Conservation (phyloP, 2,113 vertebrate genomes). For the Melanerpes aurifrons region DNA sequence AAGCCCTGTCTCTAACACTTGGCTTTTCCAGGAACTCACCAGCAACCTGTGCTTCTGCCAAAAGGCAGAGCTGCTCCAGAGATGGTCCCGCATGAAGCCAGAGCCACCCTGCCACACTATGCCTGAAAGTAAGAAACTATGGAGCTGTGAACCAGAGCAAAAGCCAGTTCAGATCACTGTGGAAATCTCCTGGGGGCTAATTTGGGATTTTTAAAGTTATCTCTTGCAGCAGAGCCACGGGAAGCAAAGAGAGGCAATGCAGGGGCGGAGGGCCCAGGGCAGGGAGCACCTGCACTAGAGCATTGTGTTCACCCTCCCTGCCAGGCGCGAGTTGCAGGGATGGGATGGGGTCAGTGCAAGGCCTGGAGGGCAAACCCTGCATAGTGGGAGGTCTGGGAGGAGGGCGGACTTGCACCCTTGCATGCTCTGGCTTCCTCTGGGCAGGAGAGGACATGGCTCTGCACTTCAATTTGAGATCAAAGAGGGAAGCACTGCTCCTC, state of each 20-base stretch:
- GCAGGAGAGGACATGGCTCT: slow-evolving; percentile 1
- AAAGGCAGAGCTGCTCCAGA: not conserved
- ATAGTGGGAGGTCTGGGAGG: slow-evolving; percentile 12
- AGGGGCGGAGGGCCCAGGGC: not conserved
- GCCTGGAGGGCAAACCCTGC: slow-evolving; percentile 20
- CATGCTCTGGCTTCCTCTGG: slow-evolving; percentile 11
- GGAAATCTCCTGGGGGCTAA: not conserved
- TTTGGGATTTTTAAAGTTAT: not conserved
- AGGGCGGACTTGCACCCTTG: not conserved
- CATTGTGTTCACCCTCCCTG: not conserved
- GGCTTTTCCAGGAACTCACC: not conserved
- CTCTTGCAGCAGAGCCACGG: not conserved
- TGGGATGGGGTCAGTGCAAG: not conserved
- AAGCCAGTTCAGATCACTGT: not conserved
- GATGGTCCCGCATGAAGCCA: not conserved
- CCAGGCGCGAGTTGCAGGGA: not conserved
- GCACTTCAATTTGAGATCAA: slow-evolving; percentile 24
- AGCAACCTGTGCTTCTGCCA: not conserved
- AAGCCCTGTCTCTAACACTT: not conserved
- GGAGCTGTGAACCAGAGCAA: slow-evolving; percentile 36
- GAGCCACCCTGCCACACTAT: not conserved
- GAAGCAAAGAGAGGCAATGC: not conserved
- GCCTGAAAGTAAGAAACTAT: not conserved
- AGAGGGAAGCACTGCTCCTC: not conserved
- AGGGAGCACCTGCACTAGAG: slow-evolving; percentile 32